These are phyloP conservation scores for Babylonia areolata DNA, from an alignment of 1,140 invertebrate species.

Conservation along the genomic window DNA sequence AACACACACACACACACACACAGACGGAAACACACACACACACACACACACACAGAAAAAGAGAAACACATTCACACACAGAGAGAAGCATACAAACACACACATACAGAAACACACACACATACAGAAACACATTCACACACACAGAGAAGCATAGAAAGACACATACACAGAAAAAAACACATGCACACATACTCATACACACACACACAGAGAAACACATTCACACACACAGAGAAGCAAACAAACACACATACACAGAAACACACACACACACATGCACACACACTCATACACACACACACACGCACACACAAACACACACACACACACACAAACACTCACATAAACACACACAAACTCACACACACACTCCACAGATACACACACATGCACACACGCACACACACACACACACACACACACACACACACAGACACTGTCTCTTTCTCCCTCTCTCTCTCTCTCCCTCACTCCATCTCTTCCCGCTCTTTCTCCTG, in stretches of 20 bases:
- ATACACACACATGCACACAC: not conserved
- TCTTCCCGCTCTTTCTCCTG: not conserved
- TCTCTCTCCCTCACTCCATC: no score
- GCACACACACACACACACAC: not conserved
- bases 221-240: not conserved
- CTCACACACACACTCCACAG: not conserved
- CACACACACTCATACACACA: not conserved
- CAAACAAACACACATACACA: not conserved
- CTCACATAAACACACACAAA: not conserved
- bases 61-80: not conserved
- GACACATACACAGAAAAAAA: not conserved
- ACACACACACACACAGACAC: not conserved
- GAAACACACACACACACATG: no score
- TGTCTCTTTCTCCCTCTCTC: no score
- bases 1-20: not conserved
- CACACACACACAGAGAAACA: not conserved
- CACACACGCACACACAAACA: not conserved
- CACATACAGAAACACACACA: not conserved
- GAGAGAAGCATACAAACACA: not conserved
- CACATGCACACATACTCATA: not conserved
- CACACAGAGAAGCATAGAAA: not conserved
- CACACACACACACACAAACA: slow-evolving; percentile 5
- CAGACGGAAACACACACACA: not conserved
- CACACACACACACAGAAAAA: not conserved
- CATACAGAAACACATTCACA: not conserved